A percentile compares a stretch with the other conserved stretches of the same genome.
These are phyloP conservation scores for Prunella himalayana DNA, from an alignment of 2,113 vertebrate genomes.

Conservation along the genomic window DNA sequence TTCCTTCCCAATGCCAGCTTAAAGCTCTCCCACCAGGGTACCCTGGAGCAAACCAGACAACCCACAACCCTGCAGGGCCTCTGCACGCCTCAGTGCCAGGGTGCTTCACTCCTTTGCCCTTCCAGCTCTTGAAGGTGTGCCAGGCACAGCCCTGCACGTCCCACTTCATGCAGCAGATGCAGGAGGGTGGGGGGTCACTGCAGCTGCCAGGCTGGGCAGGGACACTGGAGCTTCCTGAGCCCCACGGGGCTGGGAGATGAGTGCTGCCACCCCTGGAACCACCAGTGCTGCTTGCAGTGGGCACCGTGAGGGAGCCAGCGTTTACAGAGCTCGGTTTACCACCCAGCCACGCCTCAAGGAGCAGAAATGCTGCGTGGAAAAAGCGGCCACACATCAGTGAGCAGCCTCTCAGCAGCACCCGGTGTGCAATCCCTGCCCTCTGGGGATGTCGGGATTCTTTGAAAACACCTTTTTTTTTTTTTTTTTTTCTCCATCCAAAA, in stretches of 20 bases:
- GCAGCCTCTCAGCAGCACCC: not conserved
- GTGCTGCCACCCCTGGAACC: not conserved
- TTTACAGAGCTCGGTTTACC: not conserved
- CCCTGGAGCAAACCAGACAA: not conserved
- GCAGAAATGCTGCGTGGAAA: not conserved
- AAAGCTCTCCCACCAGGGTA: not conserved
- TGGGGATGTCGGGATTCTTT: not conserved
- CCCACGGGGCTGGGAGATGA: not conserved
- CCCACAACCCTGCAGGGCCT: not conserved
- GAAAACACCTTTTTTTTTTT: not conserved
- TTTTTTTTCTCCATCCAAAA: too few species aligned
- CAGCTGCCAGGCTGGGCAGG: not conserved
- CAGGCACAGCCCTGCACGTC: not conserved
- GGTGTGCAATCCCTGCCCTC: not conserved
- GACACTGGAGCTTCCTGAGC: not conserved
- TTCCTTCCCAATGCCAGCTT: not conserved
- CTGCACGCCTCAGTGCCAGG: not conserved
- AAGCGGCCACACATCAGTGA: not conserved
- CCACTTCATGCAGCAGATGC: not conserved
- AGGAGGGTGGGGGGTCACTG: not conserved
- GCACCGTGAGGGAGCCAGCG: not conserved
- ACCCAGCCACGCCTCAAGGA: not conserved
- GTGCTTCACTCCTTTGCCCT: not conserved
- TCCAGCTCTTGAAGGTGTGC: not conserved
- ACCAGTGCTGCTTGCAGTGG: not conserved